These are phyloP conservation scores for Bothrops jararaca DNA, from an alignment of 2,113 vertebrate genomes.

Conservation along the genomic window DNA sequence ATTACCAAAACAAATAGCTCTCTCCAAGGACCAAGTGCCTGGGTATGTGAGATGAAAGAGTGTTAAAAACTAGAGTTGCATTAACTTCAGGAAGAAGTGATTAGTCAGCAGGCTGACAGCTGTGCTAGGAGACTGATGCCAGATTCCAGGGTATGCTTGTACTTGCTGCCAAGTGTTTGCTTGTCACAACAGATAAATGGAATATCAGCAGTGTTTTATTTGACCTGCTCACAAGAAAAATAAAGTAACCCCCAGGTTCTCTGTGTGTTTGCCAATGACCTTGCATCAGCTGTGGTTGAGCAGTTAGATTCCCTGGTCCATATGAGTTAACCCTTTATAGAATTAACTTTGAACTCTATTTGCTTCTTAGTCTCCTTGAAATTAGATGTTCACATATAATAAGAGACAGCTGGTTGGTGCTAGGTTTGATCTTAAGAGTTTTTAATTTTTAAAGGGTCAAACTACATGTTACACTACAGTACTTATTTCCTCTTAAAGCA, in stretches of 20 bases:
- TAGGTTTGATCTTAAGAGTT: neutral
- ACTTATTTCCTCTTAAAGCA: too few species aligned
- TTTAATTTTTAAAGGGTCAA: neutral
- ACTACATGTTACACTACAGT: neutral
- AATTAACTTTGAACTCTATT: neutral
- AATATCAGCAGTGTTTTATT: slow-evolving; percentile 59
- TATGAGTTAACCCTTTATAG: slow-evolving; percentile 53
- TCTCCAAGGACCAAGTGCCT: neutral
- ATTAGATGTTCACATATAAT: neutral
- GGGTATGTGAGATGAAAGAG: slow-evolving; percentile 42
- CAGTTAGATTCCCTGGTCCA: neutral
- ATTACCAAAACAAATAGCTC: slow-evolving; percentile 42
- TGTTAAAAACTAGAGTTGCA: slow-evolving; percentile 47
- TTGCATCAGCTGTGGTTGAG: slow-evolving; percentile 42
- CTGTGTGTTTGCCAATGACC: slow-evolving; percentile 40
- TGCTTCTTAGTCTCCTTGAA: slow-evolving; percentile 27
- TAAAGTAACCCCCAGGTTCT: slow-evolving; percentile 54
- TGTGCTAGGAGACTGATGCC: slow-evolving; percentile 44
- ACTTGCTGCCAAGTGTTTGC: slow-evolving; percentile 59
- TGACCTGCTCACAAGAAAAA: slow-evolving; percentile 63
- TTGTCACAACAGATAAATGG: slow-evolving; percentile 55
- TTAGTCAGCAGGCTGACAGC: slow-evolving; percentile 57
- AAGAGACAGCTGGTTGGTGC: slow-evolving; percentile 14
- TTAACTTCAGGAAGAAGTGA: slow-evolving; percentile 53
- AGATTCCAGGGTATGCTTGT: slow-evolving; percentile 44